Conservation (phyloP, 1,140 invertebrate species). For the Megathymus violae region DNA sequence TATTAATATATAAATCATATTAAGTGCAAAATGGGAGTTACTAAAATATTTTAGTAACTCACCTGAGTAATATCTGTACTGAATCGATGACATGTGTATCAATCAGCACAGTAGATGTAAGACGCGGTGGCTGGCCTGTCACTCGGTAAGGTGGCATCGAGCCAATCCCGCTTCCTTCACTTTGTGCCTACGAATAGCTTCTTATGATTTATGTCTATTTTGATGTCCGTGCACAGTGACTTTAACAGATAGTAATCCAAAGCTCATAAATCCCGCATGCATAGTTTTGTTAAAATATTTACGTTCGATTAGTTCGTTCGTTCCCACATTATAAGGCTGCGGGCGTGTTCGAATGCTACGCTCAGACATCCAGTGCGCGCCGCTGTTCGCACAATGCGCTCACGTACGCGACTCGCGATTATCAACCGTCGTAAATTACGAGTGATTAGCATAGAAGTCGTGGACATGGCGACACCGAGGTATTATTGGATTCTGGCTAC, state of each 20-base stretch:
- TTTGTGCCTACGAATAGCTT: constrained; percentile 42
- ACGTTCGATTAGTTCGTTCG: constrained; percentile 58
- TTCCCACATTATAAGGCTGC: constrained; percentile 56
- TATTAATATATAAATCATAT: background rate
- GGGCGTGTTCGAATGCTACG: constrained; percentile 51
- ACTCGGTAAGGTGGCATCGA: constrained; percentile 40
- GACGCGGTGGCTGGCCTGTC: constrained; percentile 55
- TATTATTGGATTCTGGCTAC: constrained; percentile 73
- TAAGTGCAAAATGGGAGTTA: background rate
- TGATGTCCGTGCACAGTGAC: constrained; percentile 10
- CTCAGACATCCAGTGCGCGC: constrained; percentile 54
- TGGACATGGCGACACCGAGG: constrained; percentile 66
- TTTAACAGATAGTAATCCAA: constrained; percentile 41
- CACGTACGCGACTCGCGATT: constrained; percentile 79
- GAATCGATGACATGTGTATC: constrained; percentile 20
- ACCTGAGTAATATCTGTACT: background rate
- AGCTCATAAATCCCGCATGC: constrained; percentile 29
- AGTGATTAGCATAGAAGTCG: constrained; percentile 78
- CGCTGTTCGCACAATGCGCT: constrained; percentile 69
- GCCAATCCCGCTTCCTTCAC: constrained; percentile 42
- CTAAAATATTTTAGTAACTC: too few species aligned
- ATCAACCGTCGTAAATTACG: constrained; percentile 78
- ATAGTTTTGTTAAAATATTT: constrained; percentile 45
- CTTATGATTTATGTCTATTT: constrained; percentile 28
- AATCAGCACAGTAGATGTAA: constrained; percentile 44